Conservation (phyloP, 1,140 invertebrate genomes). For the Plectrocnemia conspersa region DNA sequence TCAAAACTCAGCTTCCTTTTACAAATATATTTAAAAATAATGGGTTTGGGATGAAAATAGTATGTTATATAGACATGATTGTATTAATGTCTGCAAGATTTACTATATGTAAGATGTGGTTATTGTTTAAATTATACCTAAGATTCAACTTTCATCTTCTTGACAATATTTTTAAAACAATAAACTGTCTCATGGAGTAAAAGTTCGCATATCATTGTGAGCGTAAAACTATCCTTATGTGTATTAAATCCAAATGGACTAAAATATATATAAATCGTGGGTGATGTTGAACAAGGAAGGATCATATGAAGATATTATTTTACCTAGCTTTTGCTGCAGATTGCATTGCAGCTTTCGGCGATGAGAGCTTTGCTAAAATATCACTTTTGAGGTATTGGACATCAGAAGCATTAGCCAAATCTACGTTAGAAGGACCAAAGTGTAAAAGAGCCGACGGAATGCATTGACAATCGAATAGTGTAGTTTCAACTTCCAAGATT, state of each 20-base stretch:
- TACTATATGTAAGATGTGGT: too few species aligned
- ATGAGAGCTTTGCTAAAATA: slow-evolving; percentile 25
- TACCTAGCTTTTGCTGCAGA: slow-evolving; percentile 30
- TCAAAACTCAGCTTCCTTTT: too few species aligned
- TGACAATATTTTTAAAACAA: too few species aligned
- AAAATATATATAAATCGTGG: neutral
- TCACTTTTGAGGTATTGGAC: slow-evolving; percentile 24
- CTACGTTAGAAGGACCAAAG: slow-evolving; percentile 35
- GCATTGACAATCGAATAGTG: slow-evolving; percentile 48
- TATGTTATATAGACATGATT: too few species aligned
- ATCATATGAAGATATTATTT: neutral
- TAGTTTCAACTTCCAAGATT: slow-evolving; percentile 41
- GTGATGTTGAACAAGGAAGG: neutral
- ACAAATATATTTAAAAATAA: too few species aligned
- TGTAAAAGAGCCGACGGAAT: slow-evolving; percentile 55
- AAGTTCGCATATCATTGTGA: too few species aligned
- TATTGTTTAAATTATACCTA: too few species aligned
- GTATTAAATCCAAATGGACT: neutral
- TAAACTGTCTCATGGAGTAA: too few species aligned
- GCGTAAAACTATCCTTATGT: too few species aligned
- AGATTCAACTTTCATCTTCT: too few species aligned
- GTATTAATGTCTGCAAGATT: too few species aligned
- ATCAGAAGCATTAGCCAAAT: neutral
- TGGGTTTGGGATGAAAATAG: too few species aligned
- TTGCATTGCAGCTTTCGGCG: slow-evolving; percentile 23